Base-by-base conservation (phyloP, 2,113 vertebrate species). In the Trinectes maculatus region DNA sequence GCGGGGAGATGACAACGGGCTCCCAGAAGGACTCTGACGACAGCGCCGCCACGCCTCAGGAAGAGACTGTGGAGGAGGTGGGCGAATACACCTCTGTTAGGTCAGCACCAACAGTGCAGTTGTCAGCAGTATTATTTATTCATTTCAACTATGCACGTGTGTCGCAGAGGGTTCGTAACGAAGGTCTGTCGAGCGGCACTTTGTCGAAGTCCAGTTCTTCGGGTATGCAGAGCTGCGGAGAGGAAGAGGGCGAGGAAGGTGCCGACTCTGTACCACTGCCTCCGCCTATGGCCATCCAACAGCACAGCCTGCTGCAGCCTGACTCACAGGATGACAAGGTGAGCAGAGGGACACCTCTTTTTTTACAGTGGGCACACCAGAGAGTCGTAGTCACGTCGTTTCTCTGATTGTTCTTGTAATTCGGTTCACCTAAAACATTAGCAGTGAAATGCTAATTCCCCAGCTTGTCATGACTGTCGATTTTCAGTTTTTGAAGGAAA, bases 291-390 rank as follows among this genome's bases (percentile, higher is more conserved):
- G 97, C 97, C 84, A 99, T 99, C 82, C 98, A 99, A 80, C 98
- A 99, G 21, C 98, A 99, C 89, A 99, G 96, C 84, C 95, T 99
- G 29, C 95, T 99, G 26, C 98, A 99, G 90, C 93, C 96, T 0
- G 98, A 99, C 86, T 93, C 96, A 0, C 97, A 98, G 92, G 98
- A 99, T 4, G 98, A 99, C 92, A 99, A 99, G 97, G 98, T 99
- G 91, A 87, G 89, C 76, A 28, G 3, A 26, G 49, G 4, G 7
- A 0, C 7, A 44, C 8, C 3, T n/a, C n/a, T n/a, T n/a, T n/a
- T n/a, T 1, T 12, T 2, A 43, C n/a, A n/a, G 43, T 2, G 0
- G 25, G 53, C 21, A n/a, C 49, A 46, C 22, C 11, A 25, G 24
- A 28, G 31, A 53, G 44, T 51, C 24, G n/a, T n/a, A n/a, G n/a